Conservation (phyloP, 2,797 vertebrate species). For the Picus viridis region DNA sequence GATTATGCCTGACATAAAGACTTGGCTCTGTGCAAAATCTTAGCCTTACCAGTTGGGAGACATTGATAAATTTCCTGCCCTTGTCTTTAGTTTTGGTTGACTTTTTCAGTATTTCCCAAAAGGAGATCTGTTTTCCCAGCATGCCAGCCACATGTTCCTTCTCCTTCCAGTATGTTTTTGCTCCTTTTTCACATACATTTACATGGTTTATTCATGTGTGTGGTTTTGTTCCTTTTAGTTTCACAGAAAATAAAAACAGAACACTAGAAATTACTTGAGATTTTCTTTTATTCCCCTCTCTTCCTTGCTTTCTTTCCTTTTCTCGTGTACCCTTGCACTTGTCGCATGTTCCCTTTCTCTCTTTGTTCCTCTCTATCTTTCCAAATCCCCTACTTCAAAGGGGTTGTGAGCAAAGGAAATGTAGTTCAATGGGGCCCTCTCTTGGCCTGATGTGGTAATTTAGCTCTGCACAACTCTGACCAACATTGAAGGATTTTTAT, state of each 20-base stretch:
- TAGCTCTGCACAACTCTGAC: background rate
- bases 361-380: background rate
- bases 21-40: background rate
- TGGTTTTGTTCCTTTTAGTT: background rate
- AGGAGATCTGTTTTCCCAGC: background rate
- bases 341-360: background rate
- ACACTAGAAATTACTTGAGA: background rate
- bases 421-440: conserved; percentile 68
- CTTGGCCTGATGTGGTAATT: conserved; percentile 22
- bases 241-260: background rate
- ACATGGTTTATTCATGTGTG: background rate
- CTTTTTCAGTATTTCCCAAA: background rate
- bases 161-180: background rate
- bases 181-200: background rate
- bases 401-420: background rate
- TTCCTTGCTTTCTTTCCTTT: background rate
- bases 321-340: background rate
- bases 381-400: background rate
- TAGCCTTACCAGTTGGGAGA: background rate
- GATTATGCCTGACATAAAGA: background rate
- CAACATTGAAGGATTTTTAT: background rate
- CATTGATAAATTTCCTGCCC: background rate
- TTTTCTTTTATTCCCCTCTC: background rate
- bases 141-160: background rate
- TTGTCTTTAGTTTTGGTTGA: background rate